phyloP scores from a whole-genome alignment of 2,888 invertebrate genomes.

The Drosophila neotestacea region DNA sequence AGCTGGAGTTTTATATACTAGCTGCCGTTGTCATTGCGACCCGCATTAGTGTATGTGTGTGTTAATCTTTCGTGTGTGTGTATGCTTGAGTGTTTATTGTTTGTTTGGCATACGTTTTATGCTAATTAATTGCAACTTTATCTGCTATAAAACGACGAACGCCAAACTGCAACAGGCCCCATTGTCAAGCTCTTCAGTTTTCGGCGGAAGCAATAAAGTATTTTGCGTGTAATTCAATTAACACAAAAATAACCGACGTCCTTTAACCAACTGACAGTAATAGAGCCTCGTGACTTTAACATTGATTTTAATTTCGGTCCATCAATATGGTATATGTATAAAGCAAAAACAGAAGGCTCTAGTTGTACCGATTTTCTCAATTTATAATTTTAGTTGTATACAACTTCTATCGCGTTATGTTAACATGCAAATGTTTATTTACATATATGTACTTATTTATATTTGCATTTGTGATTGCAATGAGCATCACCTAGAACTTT shows the following conservation, averaged over 20 bases:
- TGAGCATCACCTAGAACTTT: neutral
- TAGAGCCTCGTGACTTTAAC: constrained; percentile 10
- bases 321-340: neutral
- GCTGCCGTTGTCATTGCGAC: constrained; percentile 31
- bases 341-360: neutral
- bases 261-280: constrained; percentile 5
- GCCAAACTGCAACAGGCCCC: constrained; percentile 27
- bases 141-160: constrained; percentile 29
- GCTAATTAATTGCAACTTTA: constrained; percentile 78
- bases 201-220: constrained; percentile 22
- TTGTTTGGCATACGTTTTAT: constrained; percentile 58
- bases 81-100: constrained; percentile 30
- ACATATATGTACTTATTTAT: neutral
- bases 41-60: constrained; percentile 41
- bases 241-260: constrained; percentile 16
- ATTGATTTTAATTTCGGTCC: constrained; percentile 12
- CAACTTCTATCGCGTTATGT: neutral
- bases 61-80: neutral
- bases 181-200: constrained; percentile 11
- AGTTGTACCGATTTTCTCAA: neutral
- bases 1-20: constrained; percentile 43
- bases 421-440: neutral
- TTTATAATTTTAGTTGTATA: neutral
- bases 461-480: too few species aligned
- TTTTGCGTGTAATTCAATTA: constrained; percentile 68